Evolutionary conservation across 2,888 invertebrate genomes (phyloP).

Genomic region (Pammene aurita): DNA sequence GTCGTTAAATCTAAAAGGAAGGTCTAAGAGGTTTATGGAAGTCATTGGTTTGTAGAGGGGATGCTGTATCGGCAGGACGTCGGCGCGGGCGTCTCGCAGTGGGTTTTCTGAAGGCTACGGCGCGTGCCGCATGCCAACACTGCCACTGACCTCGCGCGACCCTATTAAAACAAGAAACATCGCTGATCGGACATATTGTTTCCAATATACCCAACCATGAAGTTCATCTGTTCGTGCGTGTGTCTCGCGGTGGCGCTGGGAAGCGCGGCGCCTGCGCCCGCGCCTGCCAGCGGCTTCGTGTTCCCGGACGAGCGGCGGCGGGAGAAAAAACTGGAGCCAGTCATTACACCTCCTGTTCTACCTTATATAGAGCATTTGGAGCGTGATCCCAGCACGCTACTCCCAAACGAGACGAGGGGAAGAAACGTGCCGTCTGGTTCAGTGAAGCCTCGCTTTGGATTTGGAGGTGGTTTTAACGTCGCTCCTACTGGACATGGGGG

Average conservation of each 20-base stretch:
- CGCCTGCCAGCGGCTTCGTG: conserved; percentile 64
- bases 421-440: conserved; percentile 45
- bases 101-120: conserved; percentile 83
- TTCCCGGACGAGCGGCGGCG: conserved; percentile 70
- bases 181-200: conserved; percentile 69
- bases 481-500: conserved; percentile 72
- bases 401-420: conserved; percentile 62
- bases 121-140: conserved; percentile 82
- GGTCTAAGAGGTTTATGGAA: conserved; percentile 52
- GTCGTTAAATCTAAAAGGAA: conserved; percentile 68
- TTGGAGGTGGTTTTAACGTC: conserved; percentile 73
- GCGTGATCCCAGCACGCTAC: conserved; percentile 76
- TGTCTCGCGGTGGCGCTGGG: conserved; percentile 57
- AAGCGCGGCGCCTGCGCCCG: conserved; percentile 50
- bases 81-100: conserved; percentile 71
- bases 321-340: conserved; percentile 69
- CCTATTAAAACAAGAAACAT: conserved; percentile 80
- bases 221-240: conserved; percentile 66
- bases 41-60: conserved; percentile 62
- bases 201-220: conserved; percentile 68
- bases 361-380: conserved; percentile 78
- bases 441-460: conserved; percentile 68
- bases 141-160: conserved; percentile 72
- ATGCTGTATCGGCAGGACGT: conserved; percentile 69
- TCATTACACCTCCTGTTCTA: conserved; percentile 79